Conservation (phyloP, 1,140 invertebrate genomes). For the Ceratosolen solmsi region DNA sequence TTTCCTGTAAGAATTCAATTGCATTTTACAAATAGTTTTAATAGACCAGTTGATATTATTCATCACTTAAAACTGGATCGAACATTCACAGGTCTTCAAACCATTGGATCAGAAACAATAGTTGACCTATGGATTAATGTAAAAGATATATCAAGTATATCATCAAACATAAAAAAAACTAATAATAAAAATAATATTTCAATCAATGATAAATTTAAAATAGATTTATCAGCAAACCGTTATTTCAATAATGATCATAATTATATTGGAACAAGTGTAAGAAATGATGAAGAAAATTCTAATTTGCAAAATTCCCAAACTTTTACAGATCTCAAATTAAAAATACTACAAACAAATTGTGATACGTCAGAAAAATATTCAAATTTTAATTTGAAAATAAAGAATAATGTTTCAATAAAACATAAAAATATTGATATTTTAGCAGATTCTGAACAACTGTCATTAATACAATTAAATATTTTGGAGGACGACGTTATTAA, state of each 20-base stretch:
- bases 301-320: neutral
- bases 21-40: slow-evolving; percentile 82
- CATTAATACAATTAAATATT: neutral
- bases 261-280: neutral
- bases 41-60: slow-evolving; percentile 86
- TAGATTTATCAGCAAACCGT: slow-evolving; percentile 9
- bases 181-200: neutral
- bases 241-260: slow-evolving; percentile 34
- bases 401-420: neutral
- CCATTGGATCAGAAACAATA: slow-evolving; percentile 85
- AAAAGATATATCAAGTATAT: slow-evolving; percentile 13
- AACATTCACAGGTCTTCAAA: slow-evolving; percentile 89
- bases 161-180: neutral
- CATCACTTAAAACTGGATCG: slow-evolving; percentile 89
- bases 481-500: neutral
- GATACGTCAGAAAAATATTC: neutral
- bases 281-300: neutral
- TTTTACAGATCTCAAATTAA: neutral
- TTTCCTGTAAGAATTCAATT: slow-evolving; percentile 88
- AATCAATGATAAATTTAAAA: slow-evolving; percentile 10
- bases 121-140: slow-evolving; percentile 81
- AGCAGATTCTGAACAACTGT: neutral
- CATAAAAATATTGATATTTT: slow-evolving; percentile 16
- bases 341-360: neutral
- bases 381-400: neutral